Evolutionary conservation across 2,888 invertebrate genomes (phyloP), one percentile per base, ranked within the genome.

Genomic region (Rosalia funebris): DNA sequence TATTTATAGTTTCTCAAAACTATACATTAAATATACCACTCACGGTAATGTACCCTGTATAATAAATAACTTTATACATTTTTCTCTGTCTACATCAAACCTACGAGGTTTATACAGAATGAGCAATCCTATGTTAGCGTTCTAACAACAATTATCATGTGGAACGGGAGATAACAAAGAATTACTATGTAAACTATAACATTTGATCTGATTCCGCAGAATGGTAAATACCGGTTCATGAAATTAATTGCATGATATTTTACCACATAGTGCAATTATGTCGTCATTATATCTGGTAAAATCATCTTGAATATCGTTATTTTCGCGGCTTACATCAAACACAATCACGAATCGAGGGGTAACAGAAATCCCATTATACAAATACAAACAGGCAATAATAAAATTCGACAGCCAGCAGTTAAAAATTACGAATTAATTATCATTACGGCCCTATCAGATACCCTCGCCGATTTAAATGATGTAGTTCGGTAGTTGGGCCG

Each of bases 401-500:
- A 25, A 32, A 46, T 31, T 17, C 0, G 15, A 17, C 4, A 16
- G 15, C 1, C 34, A 10, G 9, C 34, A 19, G 48, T 48, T 48
- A 19, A 36, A 48, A 48, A 36, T 48, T 37, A 37, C 19, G 17
- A 37, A 17, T 36, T 25, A 20, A 48, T 34, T 48, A 48, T 36
- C 48, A 11, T 37, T 48, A 37, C 12, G 19, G 37, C 7, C 19
- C 14, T 48, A 20, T 48, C 20, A 48, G 34, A 41, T 36, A 48
- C 42, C 54, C 41, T 39, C 47, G 54, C 47, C 41, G 34, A 59
- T 47, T 59, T 36, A 25, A 46, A 37, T 20, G 46, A 52, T 36
- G 46, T 46, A 44, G 44, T 44, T 52, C 14, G 52, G 37, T 45
- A 52, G 47, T 47, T 54, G 19, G 59, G 47, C 41, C 32, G 59